Conservation (phyloP, 2,797 vertebrate genomes). For the Acipenser oxyrinchus region DNA sequence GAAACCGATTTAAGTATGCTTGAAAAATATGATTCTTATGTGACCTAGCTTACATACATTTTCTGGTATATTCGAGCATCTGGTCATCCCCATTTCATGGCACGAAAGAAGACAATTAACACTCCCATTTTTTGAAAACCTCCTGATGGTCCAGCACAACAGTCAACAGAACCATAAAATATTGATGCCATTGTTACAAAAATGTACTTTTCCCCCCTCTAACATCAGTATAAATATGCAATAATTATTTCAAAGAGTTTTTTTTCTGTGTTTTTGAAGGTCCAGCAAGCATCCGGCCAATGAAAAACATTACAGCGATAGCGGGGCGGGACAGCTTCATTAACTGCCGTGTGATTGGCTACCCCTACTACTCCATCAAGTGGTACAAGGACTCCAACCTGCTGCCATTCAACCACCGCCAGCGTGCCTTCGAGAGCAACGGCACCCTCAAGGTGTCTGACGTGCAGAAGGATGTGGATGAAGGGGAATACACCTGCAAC, state of each 20-base stretch:
- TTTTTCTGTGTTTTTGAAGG: constrained; percentile 62
- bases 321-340: constrained; percentile 91
- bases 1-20: no score
- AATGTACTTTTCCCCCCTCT: constrained; percentile 17
- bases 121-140: constrained; percentile 22
- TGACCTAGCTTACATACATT: no score
- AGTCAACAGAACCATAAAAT: constrained; percentile 15
- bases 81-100: neutral
- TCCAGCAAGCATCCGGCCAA: constrained; percentile 89
- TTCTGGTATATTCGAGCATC: neutral
- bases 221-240: constrained; percentile 23
- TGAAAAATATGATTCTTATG: no score
- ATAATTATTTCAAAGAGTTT: constrained; percentile 74
- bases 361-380: constrained; percentile 97
- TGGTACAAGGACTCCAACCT: constrained; percentile 97
- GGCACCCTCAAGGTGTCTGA: constrained; percentile 91
- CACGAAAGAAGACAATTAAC: neutral
- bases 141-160: constrained; percentile 13
- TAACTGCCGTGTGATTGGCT: constrained; percentile 95
- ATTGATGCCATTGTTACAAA: neutral
- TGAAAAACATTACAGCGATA: constrained; percentile 98
- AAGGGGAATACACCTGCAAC: constrained; percentile 93
- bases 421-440: constrained; percentile 95
- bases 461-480: constrained; percentile 88
- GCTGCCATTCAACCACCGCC: constrained; percentile 93